Base-by-base conservation (phyloP, 2,888 invertebrate genomes). In the Merodon equestris region DNA sequence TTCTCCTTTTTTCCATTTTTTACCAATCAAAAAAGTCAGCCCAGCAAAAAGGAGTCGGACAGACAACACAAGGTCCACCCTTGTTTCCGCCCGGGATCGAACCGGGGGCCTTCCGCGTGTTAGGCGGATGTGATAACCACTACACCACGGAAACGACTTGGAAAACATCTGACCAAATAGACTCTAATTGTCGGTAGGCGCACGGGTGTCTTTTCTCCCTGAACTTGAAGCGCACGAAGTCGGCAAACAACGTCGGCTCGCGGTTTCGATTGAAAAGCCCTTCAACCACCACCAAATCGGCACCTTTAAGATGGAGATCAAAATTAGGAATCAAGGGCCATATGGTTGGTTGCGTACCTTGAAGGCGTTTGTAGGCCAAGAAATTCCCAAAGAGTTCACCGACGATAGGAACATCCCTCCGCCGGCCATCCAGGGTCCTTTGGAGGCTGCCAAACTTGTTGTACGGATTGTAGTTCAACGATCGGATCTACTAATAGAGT, bases 21-120 rank as follows among this genome's bases (percentile, higher is more conserved):
- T n/a, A n/a, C n/a, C n/a, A n/a, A n/a, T n/a, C n/a, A n/a, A n/a
- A n/a, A n/a, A n/a, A n/a, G n/a, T n/a, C n/a, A n/a, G n/a, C n/a
- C n/a, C n/a, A n/a, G n/a, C n/a, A n/a, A n/a, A n/a, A n/a, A n/a
- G n/a, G n/a, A n/a, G n/a, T n/a, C n/a, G n/a, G n/a, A n/a, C n/a
- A n/a, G n/a, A n/a, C n/a, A n/a, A n/a, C n/a, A n/a, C n/a, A n/a
- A n/a, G n/a, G n/a, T n/a, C n/a, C n/a, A n/a, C n/a, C n/a, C n/a
- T n/a, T 87, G 87, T 86, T 86, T 86, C 86, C 86, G 89, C 89
- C 88, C 88, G 88, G 89, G 88, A 87, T 88, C 88, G 89, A 89
- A 89, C 89, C 89, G 89, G 88, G 89, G 89, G 88, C 89, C 89
- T 89, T 88, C 88, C 87, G 89, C 89, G 89, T 89, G 89, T 89